Base-by-base conservation (phyloP, 2,113 vertebrate species). In the Mustela lutreola region DNA sequence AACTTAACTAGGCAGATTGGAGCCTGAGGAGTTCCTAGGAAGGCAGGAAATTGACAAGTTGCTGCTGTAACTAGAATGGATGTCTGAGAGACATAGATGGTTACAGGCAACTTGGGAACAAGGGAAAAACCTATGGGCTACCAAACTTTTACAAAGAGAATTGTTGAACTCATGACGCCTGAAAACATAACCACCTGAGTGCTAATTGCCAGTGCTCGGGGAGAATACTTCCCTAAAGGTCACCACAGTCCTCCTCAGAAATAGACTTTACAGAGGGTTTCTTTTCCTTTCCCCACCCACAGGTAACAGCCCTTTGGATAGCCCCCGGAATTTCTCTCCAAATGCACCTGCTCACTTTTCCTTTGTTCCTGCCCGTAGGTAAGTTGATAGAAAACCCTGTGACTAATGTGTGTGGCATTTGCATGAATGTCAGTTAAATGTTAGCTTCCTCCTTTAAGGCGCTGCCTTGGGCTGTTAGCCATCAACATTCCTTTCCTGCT, bases 291-390 rank as follows among this genome's bases (percentile, higher is more conserved):
- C 63, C 96, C 92, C 75, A 97, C 24, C 79, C 31, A 96, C 98
- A 99, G 99, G 99, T 86, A 99, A 99, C 99, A 99, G 99, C 98
- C 99, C 99, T 9, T 97, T 99, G 99, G 99, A 99, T 98, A 99
- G 99, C 96, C 99, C 99, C 89, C 99, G 99, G 63, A 99, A 99
- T 99, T 99, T 99, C 98, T 99, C 99, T 97, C 99, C 99, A 58
- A 99, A 99, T 99, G 98, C 99, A n/a, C 99, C 99, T 53, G 99
- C 99, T 95, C 99, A 99, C 97, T 99, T 99, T 99, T 99, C 99
- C 98, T 99, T 99, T 96, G 98, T 99, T 97, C 99, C 99, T 95
- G 99, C 99, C 24, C 99, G 99, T 97, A 99, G 99, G 99, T 99
- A 98, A 99, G 99, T 91, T 71, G 87, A 39, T 31, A 83, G 90